Base-by-base conservation (phyloP, 1,140 invertebrate species). In the Magallana ariakensis region DNA sequence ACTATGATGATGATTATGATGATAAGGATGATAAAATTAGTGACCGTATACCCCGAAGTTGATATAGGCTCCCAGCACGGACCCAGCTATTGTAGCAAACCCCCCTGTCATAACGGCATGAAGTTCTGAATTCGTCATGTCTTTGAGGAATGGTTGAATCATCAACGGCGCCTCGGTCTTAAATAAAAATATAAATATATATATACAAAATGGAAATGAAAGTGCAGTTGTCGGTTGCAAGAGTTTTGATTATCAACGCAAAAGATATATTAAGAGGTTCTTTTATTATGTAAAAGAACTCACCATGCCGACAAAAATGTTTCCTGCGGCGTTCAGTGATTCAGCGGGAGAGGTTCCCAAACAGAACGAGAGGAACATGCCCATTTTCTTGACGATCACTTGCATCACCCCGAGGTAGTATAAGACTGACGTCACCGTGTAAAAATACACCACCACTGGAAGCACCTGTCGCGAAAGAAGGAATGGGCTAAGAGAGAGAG, bases 401-500 rank as follows among this genome's bases (percentile, higher is more conserved):
- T 94, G 94, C 93, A 94, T 94, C 54, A 93, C 89, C 5, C 94
- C 94, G 57, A 93, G 86, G 84, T 94, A 94, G 83, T 94, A 94
- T 11, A 94, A 85, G 11, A 94, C 89, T 57, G 91, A 92, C 19
- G 94, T 93, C 15, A 91, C 75, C 9, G 93, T 90, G 60, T 92
- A 93, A 89, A 95, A 94, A 90, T 94, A 94, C 0, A 94, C 88
- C 2, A 94, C 86, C 33, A 93, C 91, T 33, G 93, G 92, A 33
- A 94, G 84, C 0, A 94, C 91, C 94, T 94, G 83, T n/a, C 90
- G 89, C 11, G 82, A 15, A 81, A 85, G 19, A 11, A 85, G 0
- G 53, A 75, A 58, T 15, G 13, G n/a, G n/a, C n/a, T n/a, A n/a
- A n/a, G n/a, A n/a, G n/a, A n/a, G n/a, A n/a, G n/a, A n/a, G n/a